Evolutionary conservation across 2,888 invertebrate genomes (phyloP).

Genomic region (Standfussiana lucernea): DNA sequence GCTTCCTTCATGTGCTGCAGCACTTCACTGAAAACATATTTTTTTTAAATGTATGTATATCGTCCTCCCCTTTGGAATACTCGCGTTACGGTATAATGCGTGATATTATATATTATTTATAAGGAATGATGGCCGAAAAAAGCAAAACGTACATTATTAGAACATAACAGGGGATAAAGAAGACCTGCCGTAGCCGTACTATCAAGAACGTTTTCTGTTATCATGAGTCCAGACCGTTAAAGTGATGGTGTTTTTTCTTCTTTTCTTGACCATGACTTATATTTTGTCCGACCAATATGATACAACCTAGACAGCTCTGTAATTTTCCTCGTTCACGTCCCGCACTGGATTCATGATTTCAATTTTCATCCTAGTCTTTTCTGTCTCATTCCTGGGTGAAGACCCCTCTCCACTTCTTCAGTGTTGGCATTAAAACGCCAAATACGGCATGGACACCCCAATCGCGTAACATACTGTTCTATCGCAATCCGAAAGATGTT

Average conservation of each 20-base stretch:
- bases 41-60: background rate
- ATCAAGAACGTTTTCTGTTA: too few species aligned
- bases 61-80: background rate
- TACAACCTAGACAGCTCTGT: too few species aligned
- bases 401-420: background rate
- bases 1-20: background rate
- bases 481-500: background rate
- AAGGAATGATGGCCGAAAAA: background rate
- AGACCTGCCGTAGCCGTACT: background rate
- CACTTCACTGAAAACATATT: background rate
- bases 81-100: background rate
- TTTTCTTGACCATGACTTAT: too few species aligned
- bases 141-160: background rate
- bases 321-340: too few species aligned
- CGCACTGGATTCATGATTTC: background rate
- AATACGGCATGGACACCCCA: too few species aligned
- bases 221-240: too few species aligned
- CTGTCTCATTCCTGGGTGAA: background rate
- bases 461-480: background rate
- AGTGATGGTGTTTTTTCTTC: too few species aligned
- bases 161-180: background rate
- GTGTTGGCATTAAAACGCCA: too few species aligned
- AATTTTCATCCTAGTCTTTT: background rate
- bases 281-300: too few species aligned
- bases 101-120: background rate